Conservation (phyloP, 2,888 invertebrate species). For the Drosophila borborema region DNA sequence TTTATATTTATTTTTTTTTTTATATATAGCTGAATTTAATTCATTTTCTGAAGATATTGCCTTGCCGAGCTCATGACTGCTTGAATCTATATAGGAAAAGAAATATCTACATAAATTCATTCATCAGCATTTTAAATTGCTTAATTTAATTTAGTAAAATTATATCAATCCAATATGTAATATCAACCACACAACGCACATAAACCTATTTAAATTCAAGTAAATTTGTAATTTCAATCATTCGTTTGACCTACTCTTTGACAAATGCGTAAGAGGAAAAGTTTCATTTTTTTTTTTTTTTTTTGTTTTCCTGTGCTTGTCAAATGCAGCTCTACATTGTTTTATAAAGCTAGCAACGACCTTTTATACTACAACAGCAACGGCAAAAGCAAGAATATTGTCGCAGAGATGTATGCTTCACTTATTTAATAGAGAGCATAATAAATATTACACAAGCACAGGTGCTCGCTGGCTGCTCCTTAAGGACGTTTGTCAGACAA, state of each 20-base stretch:
- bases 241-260: slow-evolving; percentile 6
- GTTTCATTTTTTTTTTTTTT: not conserved
- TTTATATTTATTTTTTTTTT: too few species aligned
- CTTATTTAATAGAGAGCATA: slow-evolving; percentile 75
- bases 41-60: too few species aligned
- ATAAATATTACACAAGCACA: slow-evolving; percentile 78
- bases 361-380: slow-evolving; percentile 5
- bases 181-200: not conserved
- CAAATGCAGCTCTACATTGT: slow-evolving; percentile 50
- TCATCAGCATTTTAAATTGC: too few species aligned
- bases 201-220: not conserved
- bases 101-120: too few species aligned
- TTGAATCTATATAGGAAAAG: too few species aligned
- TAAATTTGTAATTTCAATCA: not conserved
- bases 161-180: not conserved
- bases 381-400: slow-evolving; percentile 27
- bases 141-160: too few species aligned
- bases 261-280: not conserved
- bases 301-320: slow-evolving; percentile 30
- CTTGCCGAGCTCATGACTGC: too few species aligned
- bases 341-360: slow-evolving; percentile 28
- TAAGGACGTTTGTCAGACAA: slow-evolving; percentile 45
- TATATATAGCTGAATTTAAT: too few species aligned
- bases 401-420: slow-evolving; percentile 62
- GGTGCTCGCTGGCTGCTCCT: slow-evolving; percentile 57